Percentiles rank a stretch among this genome's conserved stretches.
Evolutionary conservation across 2,888 invertebrate genomes (phyloP).

Genomic region (Eilema sororculum): DNA sequence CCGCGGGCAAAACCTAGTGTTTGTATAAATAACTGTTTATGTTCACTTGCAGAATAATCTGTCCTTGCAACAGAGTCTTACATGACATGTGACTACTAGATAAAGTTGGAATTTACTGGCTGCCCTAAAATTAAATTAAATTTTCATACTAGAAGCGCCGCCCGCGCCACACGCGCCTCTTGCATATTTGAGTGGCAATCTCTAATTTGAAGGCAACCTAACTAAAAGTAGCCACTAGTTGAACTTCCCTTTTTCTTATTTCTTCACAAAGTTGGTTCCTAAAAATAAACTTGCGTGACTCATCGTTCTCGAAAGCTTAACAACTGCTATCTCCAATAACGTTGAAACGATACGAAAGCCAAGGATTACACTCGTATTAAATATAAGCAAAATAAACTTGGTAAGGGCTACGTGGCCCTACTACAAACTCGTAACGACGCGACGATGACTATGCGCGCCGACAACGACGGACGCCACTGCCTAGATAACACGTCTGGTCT

Average conservation of each 20-base stretch:
- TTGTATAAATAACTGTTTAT: too few species aligned
- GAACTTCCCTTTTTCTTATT: constrained; percentile 14
- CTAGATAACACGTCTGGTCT: constrained; percentile 59
- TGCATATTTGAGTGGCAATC: too few species aligned
- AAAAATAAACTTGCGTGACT: not conserved
- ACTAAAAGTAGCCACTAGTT: too few species aligned
- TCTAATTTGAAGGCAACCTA: too few species aligned
- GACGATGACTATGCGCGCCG: constrained; percentile 55
- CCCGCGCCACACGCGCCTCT: too few species aligned
- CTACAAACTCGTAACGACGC: constrained; percentile 52
- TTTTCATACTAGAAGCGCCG: too few species aligned
- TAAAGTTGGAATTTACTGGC: too few species aligned
- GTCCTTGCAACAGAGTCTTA: too few species aligned
- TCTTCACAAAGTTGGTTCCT: not conserved
- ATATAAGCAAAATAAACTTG: constrained; percentile 20
- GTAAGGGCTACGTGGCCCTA: constrained; percentile 36
- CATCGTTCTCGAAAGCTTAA: not conserved
- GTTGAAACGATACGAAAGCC: not conserved
- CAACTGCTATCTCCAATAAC: not conserved
- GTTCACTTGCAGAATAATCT: too few species aligned
- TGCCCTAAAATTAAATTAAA: too few species aligned
- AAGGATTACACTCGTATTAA: constrained; percentile 18
- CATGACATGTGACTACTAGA: too few species aligned
- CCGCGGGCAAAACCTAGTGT: too few species aligned
- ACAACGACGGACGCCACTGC: constrained; percentile 45